Percentiles rank a stretch among this genome's conserved stretches.
Evolutionary conservation across 2,113 vertebrate genomes (phyloP).

Genomic region (Manacus vitellinus): DNA sequence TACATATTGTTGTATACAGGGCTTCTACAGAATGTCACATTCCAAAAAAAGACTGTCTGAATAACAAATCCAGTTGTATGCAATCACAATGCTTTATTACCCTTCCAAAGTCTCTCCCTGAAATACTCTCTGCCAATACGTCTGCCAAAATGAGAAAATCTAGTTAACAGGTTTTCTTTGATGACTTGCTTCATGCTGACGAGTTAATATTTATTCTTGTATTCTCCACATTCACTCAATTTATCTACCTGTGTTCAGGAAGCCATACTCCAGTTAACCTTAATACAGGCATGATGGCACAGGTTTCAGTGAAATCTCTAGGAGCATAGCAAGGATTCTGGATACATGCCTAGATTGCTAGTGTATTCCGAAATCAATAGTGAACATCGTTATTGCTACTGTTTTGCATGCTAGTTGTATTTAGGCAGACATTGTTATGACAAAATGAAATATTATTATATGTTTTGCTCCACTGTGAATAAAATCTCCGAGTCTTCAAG

Average conservation of each 20-base stretch:
- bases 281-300: neutral
- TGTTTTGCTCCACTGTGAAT: neutral
- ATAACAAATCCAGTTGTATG: constrained; percentile 8
- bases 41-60: neutral
- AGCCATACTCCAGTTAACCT: neutral
- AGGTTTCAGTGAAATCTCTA: neutral
- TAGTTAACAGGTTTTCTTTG: neutral
- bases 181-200: neutral
- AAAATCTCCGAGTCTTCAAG: neutral
- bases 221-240: neutral
- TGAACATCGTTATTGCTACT: neutral
- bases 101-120: neutral
- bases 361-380: neutral
- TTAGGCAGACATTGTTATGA: neutral
- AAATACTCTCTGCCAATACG: neutral
- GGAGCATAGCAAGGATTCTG: neutral
- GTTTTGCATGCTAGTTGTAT: neutral
- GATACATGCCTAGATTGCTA: neutral
- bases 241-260: neutral
- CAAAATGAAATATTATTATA: neutral
- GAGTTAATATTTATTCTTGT: neutral
- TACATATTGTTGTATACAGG: neutral
- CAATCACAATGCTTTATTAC: neutral
- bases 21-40: neutral
- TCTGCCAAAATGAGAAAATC: neutral